These are phyloP conservation scores for Eolophus roseicapilla DNA, from an alignment of 2,113 vertebrate genomes.

Conservation along the genomic window DNA sequence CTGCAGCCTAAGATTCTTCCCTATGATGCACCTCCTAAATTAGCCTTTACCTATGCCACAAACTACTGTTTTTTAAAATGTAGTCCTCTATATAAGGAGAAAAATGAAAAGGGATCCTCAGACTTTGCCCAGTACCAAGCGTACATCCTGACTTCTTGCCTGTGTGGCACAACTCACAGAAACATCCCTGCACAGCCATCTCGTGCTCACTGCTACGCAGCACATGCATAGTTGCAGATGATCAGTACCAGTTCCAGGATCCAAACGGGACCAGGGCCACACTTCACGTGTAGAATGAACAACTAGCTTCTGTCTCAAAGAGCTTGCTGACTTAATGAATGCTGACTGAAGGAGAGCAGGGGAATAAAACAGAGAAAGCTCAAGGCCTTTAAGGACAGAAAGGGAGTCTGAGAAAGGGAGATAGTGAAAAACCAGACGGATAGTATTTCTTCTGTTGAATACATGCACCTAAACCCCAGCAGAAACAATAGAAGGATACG, in stretches of 20 bases:
- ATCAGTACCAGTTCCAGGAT: neutral
- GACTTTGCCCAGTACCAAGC: neutral
- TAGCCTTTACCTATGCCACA: neutral
- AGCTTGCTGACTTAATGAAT: neutral
- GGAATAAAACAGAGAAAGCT: neutral
- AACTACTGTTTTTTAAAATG: neutral
- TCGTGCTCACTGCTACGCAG: neutral
- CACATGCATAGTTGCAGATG: neutral
- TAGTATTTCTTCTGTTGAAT: constrained; percentile 14
- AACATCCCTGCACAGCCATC: neutral
- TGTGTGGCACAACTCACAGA: neutral
- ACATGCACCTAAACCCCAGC: neutral
- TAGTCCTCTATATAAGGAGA: neutral
- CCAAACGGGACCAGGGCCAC: neutral
- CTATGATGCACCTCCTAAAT: neutral
- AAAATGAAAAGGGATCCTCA: neutral
- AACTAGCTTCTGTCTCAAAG: neutral
- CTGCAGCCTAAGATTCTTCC: neutral
- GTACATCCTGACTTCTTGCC: neutral
- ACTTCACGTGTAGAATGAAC: neutral
- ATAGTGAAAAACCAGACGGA: neutral
- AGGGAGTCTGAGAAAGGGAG: constrained; percentile 15
- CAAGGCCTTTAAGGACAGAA: constrained; percentile 23
- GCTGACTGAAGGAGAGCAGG: neutral
- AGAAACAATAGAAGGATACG: neutral